Base-by-base conservation (phyloP, 2,888 invertebrate species). In the Agriopis leucophaearia region DNA sequence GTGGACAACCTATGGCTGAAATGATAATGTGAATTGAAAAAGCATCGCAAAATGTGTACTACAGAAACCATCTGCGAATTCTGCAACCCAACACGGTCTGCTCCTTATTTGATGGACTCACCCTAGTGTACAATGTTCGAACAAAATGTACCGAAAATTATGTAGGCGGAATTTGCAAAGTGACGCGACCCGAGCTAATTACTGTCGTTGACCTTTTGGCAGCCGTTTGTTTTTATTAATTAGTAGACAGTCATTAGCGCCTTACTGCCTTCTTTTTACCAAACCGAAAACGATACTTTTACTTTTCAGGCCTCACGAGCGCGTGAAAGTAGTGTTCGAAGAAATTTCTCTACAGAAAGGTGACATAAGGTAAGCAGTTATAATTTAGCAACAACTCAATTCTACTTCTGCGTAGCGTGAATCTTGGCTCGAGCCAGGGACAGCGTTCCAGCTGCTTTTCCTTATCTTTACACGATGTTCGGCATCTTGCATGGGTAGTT, bases 301-400 rank as follows among this genome's bases (percentile, higher is more conserved):
- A 27, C 74, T 79, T 95, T 96, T 75, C 95, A 97, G 96, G 85
- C 94, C 95, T 80, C 96, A 96, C 82, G 97, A 97, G 89, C 94
- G 97, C 74, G 96, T 98, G 76, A 96, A 97, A 84, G 92, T 98
- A 76, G 94, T 97, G 16, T 97, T 98, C 83, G 97, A 97, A 88
- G 97, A 97, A 91, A 95, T 97, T 76, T 95, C 95, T 62, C 93
- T 97, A 74, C 96, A 97, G 86, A 96, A 96, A 88, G 97, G 96
- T 67, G 97, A 97, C 83, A 90, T 96, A 75, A 97, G 97, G 97
- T 97, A 44, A 27, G 8, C 16, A n/a, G 6, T 50, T 12, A 35
- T 36, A 36, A 36, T 36, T 36, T 36, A 36, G 8, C 8, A 36
- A n/a, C n/a, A n/a, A n/a, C n/a, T n/a, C n/a, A 27, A 5, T 27